These are phyloP conservation scores for Chelonus insularis DNA, from an alignment of 1,140 invertebrate species.

Conservation along the genomic window DNA sequence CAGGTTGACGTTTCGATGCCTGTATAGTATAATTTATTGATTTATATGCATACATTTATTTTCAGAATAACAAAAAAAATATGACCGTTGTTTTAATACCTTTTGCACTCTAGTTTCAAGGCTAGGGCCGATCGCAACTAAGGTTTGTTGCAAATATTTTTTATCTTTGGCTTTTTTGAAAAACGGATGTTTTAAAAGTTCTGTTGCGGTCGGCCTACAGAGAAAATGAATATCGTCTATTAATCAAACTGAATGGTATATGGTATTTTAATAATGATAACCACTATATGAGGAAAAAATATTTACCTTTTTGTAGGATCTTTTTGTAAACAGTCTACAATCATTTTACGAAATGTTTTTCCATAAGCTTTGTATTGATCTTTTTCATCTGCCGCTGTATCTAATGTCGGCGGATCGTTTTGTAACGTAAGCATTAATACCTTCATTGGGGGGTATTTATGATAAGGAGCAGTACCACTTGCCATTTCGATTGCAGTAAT, in stretches of 20 bases:
- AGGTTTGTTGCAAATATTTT: slow-evolving; percentile 88
- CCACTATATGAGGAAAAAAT: too few species aligned
- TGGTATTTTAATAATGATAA: too few species aligned
- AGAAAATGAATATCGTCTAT: too few species aligned
- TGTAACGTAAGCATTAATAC: slow-evolving; percentile 97
- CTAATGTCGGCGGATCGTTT: slow-evolving; percentile 96
- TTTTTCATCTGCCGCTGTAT: slow-evolving; percentile 93
- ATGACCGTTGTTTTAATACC: slow-evolving; percentile 56
- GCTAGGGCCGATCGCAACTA: slow-evolving; percentile 84
- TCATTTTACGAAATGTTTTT: slow-evolving; percentile 96
- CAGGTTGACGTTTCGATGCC: slow-evolving; percentile 82
- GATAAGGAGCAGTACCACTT: slow-evolving; percentile 97
- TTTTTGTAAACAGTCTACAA: slow-evolving; percentile 92
- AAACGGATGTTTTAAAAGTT: slow-evolving; percentile 97
- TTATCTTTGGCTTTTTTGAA: slow-evolving; percentile 99
- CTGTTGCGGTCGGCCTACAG: slow-evolving; percentile 91
- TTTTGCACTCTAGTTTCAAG: slow-evolving; percentile 89
- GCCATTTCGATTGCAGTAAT: slow-evolving; percentile 99
- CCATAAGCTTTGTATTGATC: slow-evolving; percentile 98
- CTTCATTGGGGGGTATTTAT: slow-evolving; percentile 99
- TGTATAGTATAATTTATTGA: slow-evolving; percentile 35
- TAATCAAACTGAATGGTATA: too few species aligned
- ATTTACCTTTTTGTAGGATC: slow-evolving; percentile 82
- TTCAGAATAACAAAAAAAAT: background rate
- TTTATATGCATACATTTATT: background rate